phyloP scores from a whole-genome alignment of 2,888 invertebrate genomes.

The Epinotia ramella region DNA sequence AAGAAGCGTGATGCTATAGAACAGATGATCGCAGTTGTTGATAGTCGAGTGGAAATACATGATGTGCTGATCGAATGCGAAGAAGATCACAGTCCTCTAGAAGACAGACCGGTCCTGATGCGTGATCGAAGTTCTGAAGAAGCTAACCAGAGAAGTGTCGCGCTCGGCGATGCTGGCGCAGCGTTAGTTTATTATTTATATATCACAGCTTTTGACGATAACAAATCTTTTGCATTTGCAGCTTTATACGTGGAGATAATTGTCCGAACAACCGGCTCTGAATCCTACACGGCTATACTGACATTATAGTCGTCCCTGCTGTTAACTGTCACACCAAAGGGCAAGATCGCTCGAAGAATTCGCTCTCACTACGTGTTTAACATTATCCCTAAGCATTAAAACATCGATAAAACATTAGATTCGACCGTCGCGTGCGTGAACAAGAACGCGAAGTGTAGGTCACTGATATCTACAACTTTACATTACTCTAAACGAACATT shows the following conservation, averaged over 20 bases:
- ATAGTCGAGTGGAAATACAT: slow-evolving; percentile 70
- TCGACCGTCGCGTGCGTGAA: slow-evolving; percentile 58
- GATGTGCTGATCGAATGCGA: slow-evolving; percentile 72
- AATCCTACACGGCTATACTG: slow-evolving; percentile 44
- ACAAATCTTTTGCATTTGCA: slow-evolving; percentile 85
- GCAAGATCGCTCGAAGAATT: slow-evolving; percentile 79
- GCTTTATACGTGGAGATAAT: slow-evolving; percentile 80
- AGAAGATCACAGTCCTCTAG: slow-evolving; percentile 38
- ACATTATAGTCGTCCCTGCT: background rate
- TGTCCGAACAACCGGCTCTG: slow-evolving; percentile 79
- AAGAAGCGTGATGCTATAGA: slow-evolving; percentile 47
- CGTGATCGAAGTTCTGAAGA: slow-evolving; percentile 55
- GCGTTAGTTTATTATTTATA: slow-evolving; percentile 79
- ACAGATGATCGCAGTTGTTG: slow-evolving; percentile 50
- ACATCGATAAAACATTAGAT: slow-evolving; percentile 76
- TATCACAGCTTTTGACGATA: slow-evolving; percentile 86
- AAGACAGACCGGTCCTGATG: slow-evolving; percentile 22
- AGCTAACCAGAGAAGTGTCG: slow-evolving; percentile 63
- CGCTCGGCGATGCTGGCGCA: slow-evolving; percentile 68
- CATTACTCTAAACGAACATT: slow-evolving; percentile 74
- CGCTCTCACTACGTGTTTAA: slow-evolving; percentile 71
- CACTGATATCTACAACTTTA: slow-evolving; percentile 68
- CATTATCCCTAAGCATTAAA: slow-evolving; percentile 80
- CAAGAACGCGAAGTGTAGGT: slow-evolving; percentile 56
- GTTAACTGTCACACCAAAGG: slow-evolving; percentile 31